Base-by-base conservation (phyloP, 2,888 invertebrate species). In the Cecidostiba fungosa region DNA sequence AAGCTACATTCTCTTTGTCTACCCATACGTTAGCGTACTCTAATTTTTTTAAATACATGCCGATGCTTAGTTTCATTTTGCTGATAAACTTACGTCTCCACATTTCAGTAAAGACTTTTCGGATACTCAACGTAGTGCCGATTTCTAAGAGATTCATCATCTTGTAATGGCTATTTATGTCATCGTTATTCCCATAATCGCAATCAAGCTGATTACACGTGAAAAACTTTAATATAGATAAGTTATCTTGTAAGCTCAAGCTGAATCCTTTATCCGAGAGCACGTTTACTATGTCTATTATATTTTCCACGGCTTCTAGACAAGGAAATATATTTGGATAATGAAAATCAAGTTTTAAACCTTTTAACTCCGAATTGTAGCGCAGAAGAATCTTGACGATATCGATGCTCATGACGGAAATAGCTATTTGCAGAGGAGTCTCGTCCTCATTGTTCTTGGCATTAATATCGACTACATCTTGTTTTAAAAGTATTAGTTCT, bases 131-230 rank as follows among this genome's bases (percentile, higher is more conserved):
- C 23, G 69, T 26, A 29, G 29, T 32, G 16, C 74, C 74, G 5
- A 74, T n/a, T 47, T 74, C 47, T 14, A 74, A 29, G 39, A 74
- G 43, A 43, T 74, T 74, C 29, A 39, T 74, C 4, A 74, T 2
- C 47, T 74, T 74, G 14, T 23, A 3, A n/a, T 10, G 10, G 47
- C 26, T 3, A 23, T 74, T 74, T 4, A 23, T 26, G n/a, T 47
- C 47, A 2, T n/a, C 2, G 3, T 23, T 43, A 29, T 74, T 14
- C 0, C n/a, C 29, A 47, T 43, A 47, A 16, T 47, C 12, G 23
- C 5, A 47, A 43, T 43, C 19, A 5, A 5, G 2, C 5, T 74
- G 43, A 29, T 23, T 47, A 47, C 8, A 23, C 3, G 43, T 39
- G 5, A 74, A 43, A 47, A 74, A 47, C 23, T 43, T 16, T n/a